Evolutionary conservation across 2,888 invertebrate species (phyloP), one percentile per base, ranked within the genome.

Genomic region (Heliconius cydno): DNA sequence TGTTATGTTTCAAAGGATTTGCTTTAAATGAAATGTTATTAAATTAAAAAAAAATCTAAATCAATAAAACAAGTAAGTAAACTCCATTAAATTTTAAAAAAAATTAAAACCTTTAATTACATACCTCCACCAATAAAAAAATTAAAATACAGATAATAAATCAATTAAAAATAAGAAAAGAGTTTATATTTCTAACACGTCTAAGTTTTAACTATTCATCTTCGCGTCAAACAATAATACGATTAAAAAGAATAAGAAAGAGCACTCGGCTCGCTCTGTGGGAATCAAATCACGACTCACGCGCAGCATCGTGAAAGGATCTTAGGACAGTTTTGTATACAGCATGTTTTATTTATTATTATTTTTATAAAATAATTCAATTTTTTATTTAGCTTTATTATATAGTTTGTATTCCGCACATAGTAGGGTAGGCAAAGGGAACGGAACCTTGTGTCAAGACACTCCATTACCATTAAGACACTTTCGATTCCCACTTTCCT

Each of bases 271-370:
- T 87, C 85, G 88, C 90, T 90, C 91, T 92, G 92, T 94, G 93
- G 92, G 94, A 95, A 95, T 94, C 91, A 93, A 94, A 95, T 94
- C 94, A 93, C 94, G 92, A 92, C 91, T 91, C 92, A 91, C 90
- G 92, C 90, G 88, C 91, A 91, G 87, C 88, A 87, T 91, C 89
- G 89, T 92, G 90, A 90, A 92, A 92, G 90, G 92, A 91, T 90
- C 90, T 86, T 86, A 86, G 86, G 88, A 89, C 87, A 86, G 82
- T 83, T 85, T 84, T 79, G 74, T 80, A 84, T 89, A 93, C 89
- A 92, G 91, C 78, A 13, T 87, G 92, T 81, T 87, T 82, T 80
- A 76, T 9, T 34, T 34, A 34, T 34, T 34, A 34, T 34, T 25
- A 41, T 70, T 52, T 19, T 19, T 22, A 19, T 6, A 25, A 70